Base-by-base conservation (phyloP, 1,140 invertebrate genomes). In the Leptinotarsa texana region DNA sequence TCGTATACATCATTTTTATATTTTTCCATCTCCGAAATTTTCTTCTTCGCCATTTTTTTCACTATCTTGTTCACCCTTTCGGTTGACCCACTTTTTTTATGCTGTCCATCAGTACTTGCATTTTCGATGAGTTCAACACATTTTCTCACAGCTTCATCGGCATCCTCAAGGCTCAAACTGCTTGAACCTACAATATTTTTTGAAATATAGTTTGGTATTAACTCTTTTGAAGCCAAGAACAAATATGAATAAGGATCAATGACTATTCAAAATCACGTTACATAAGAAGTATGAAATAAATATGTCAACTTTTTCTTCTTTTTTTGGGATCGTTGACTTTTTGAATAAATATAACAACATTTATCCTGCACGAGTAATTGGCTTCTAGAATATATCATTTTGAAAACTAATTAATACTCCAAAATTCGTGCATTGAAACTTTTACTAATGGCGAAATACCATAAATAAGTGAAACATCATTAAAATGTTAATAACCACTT, bases 31-130 rank as follows among this genome's bases (percentile, higher is more conserved):
- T 81, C 79, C 18, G 51, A 69, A n/a, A 79, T 67, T 70, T 82
- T 80, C 27, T 77, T 73, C 65, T 80, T 81, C 61, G 73, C 72
- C 65, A 82, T 47, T 71, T 80, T 80, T 47, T 81, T 79, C 49
- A 80, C 63, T 13, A 82, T 80, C 48, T 81, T 81, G 61, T 78
- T 78, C 13, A 80, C 76, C 68, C 80, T 81, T 24, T 79, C 76
- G 1, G 74, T 47, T 6, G 77, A 79, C 24, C 81, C 81, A 3
- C 49, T 49, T 61, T 78, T 81, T 63, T 74, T 77, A 67, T 82
- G 81, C 4, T 81, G 51, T 33, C 77, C 80, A 71, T 79, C 79
- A 4, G 18, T 63, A n/a, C 73, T 68, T 21, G 78, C 62, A 0
- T 24, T 57, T 63, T 82, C 79, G 11, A 82, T 79, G n/a, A 77